phyloP scores from a whole-genome alignment of 1,140 invertebrate genomes.

The Drosophila repleta region DNA sequence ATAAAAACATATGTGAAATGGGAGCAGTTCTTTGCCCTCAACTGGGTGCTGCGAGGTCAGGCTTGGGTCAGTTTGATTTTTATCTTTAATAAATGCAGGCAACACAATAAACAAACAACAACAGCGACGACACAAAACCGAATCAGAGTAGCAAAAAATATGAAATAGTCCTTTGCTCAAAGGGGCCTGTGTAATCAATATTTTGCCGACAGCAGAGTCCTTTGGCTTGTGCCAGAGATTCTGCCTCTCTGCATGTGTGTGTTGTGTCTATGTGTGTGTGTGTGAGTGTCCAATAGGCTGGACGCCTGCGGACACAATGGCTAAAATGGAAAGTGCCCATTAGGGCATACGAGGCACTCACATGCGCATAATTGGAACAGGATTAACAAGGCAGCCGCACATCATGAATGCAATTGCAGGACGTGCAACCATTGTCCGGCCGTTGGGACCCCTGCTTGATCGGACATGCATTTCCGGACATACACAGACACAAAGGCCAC shows the following conservation, averaged over 20 bases:
- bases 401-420: constrained; percentile 59
- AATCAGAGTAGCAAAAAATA: constrained; percentile 25
- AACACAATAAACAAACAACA: constrained; percentile 48
- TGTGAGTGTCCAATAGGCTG: constrained; percentile 26
- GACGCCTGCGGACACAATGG: constrained; percentile 55
- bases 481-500: constrained; percentile 21
- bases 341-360: constrained; percentile 72
- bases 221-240: constrained; percentile 15
- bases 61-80: constrained; percentile 63
- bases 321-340: constrained; percentile 76
- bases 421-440: constrained; percentile 57
- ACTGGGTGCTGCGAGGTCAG: constrained; percentile 48
- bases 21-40: constrained; percentile 10
- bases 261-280: too few species aligned
- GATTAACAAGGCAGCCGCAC: constrained; percentile 70
- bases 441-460: constrained; percentile 34
- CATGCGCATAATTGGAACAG: constrained; percentile 77
- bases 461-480: constrained; percentile 57
- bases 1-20: neutral
- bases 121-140: constrained; percentile 6
- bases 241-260: constrained; percentile 1
- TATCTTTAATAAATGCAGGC: constrained; percentile 58
- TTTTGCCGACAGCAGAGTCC: constrained; percentile 64
- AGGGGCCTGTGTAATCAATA: constrained; percentile 72
- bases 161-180: constrained; percentile 26